Conservation (phyloP, 2,888 invertebrate genomes). For the Drosophila bunnanda region DNA sequence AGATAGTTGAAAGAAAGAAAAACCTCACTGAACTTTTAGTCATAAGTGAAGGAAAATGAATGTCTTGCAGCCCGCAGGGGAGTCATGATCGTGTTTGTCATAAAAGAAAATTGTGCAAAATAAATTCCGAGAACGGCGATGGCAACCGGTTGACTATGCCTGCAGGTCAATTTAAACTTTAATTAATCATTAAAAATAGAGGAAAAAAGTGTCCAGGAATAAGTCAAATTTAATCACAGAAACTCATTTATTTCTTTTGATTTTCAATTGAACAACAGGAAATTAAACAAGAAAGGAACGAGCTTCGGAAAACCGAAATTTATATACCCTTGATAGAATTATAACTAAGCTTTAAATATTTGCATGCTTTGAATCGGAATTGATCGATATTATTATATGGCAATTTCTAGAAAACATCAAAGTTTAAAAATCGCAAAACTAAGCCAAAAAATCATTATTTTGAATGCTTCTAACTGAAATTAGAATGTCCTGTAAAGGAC, state of each 20-base stretch:
- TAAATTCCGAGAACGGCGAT: conserved; percentile 49
- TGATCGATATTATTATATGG: no score
- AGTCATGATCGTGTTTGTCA: conserved; percentile 43
- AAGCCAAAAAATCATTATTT: no score
- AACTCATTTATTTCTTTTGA: conserved; percentile 3
- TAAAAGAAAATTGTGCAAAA: conserved; percentile 58
- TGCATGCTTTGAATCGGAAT: no score
- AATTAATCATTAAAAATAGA: conserved; percentile 61
- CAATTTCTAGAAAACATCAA: no score
- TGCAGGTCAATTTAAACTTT: conserved; percentile 68
- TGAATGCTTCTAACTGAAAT: no score
- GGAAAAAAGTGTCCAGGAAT: conserved; percentile 3
- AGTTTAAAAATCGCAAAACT: no score
- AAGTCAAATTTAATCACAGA: conserved; percentile 31
- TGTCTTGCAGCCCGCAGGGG: background rate
- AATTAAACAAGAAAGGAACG: background rate
- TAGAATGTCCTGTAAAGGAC: background rate
- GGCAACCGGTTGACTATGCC: conserved; percentile 28
- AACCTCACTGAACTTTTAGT: conserved; percentile 29
- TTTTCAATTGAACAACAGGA: background rate
- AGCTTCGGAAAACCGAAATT: no score
- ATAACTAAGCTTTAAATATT: no score
- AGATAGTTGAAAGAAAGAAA: conserved; percentile 13
- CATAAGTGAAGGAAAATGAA: conserved; percentile 51
- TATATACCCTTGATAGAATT: no score